Percentiles rank a stretch among this genome's conserved stretches.
phyloP scores from a whole-genome alignment of 2,888 invertebrate species.

The Periphyllus acericola region DNA sequence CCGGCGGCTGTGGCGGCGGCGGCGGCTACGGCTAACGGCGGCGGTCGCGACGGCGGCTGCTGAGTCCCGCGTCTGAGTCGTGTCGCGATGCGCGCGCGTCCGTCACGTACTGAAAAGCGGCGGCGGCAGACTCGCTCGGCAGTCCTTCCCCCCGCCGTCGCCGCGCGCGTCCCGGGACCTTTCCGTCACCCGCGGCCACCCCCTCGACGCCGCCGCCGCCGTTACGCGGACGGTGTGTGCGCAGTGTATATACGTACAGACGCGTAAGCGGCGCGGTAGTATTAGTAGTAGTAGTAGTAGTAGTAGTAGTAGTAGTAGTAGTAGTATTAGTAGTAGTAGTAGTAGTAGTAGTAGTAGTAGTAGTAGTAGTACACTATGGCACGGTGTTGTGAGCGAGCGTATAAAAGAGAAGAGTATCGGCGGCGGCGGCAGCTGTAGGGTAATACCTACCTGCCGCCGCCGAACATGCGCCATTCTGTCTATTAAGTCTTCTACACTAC shows the following conservation, averaged over 20 bases:
- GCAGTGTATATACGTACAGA: background rate
- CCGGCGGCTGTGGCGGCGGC: conserved; percentile 14
- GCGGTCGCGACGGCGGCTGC: conserved; percentile 26
- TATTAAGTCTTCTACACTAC: conserved; percentile 48
- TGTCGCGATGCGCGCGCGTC: conserved; percentile 57
- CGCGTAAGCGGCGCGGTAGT: background rate
- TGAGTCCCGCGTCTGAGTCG: conserved; percentile 39
- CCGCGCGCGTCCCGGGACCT: background rate
- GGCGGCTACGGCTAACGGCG: background rate
- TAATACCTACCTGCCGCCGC: conserved; percentile 19
- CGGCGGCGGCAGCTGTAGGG: conserved; percentile 12
- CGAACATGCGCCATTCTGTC: conserved; percentile 58
- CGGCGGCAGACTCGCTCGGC: conserved; percentile 48
- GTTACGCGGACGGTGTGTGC: background rate
- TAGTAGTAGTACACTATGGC: background rate
- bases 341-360: too few species aligned
- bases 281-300: too few species aligned
- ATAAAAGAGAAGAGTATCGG: background rate
- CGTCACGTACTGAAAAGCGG: conserved; percentile 59
- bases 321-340: too few species aligned
- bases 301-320: too few species aligned
- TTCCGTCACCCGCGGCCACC: conserved; percentile 64
- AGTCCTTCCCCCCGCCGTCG: background rate
- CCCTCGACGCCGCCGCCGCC: background rate
- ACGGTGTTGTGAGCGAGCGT: too few species aligned